Conservation (phyloP, 2,113 vertebrate genomes). For the Sus scrofa region T2T-Sscrofa CM000818.6:115168001-115168500, state of each 20-base stretch:
- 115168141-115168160: background rate
- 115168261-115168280: background rate
- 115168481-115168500: background rate
- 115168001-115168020: background rate
- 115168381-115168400: background rate
- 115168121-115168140: too few relatives aligned
- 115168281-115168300: background rate
- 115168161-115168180: background rate
- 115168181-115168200: background rate
- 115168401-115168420: background rate
- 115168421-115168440: background rate
- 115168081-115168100: too few relatives aligned
- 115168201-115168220: background rate
- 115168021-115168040: too few relatives aligned
- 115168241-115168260: conserved; percentile 7
- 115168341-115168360: background rate
- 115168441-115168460: background rate
- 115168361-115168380: background rate
- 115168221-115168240: background rate
- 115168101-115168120: too few relatives aligned
- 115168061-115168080: too few relatives aligned
- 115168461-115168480: background rate
- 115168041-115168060: too few relatives aligned
- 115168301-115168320: conserved; percentile 24
- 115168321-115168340: background rate